Base-by-base conservation (phyloP, 2,888 invertebrate genomes). In the Allacma fusca region DNA sequence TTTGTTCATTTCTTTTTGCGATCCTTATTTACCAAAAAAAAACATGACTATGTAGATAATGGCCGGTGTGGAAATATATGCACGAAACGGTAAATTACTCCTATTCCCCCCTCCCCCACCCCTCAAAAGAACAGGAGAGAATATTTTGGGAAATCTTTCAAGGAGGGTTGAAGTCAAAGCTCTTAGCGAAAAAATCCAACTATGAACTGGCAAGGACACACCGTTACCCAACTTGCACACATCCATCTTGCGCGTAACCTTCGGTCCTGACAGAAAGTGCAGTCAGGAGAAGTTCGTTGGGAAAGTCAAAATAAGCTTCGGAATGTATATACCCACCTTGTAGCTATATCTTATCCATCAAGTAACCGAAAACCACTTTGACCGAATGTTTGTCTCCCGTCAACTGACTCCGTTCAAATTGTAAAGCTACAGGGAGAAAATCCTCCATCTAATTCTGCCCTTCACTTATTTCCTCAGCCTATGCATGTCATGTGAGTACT, bases 301-400 rank as follows among this genome's bases (percentile, higher is more conserved):
- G 21, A 57, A 62, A 62, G 26, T 23, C 24, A 62, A 21, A 62
- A 62, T 19, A 21, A 62, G 13, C 26, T 16, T 62, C 2, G 21
- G 16, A 19, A 62, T 9, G 24, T 62, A 62, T 62, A 50, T 24
- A 1, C 4, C 16, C 23, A 24, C 24, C 19, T 24, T 13, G 62
- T 62, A 24, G 62, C 62, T 62, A 26, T 23, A 62, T 21, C 24
- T 26, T 21, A 23, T 62, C 62, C 62, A 62, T 62, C 62, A 62
- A 62, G 62, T 62, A 2, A 12, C 62, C 16, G 62, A 62, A 62
- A 62, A 62, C 62, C 62, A 62, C 62, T 62, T 62, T 62, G 62
- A 62, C 62, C 62, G 26, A 62, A 57, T 57, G 62, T 23, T 23
- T 62, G 62, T 62, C 62, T 24, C 62, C 23, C 2, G 34, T 57